These are phyloP conservation scores for Ecdyonurus torrentis DNA, from an alignment of 2,888 invertebrate genomes.

Conservation along the genomic window DNA sequence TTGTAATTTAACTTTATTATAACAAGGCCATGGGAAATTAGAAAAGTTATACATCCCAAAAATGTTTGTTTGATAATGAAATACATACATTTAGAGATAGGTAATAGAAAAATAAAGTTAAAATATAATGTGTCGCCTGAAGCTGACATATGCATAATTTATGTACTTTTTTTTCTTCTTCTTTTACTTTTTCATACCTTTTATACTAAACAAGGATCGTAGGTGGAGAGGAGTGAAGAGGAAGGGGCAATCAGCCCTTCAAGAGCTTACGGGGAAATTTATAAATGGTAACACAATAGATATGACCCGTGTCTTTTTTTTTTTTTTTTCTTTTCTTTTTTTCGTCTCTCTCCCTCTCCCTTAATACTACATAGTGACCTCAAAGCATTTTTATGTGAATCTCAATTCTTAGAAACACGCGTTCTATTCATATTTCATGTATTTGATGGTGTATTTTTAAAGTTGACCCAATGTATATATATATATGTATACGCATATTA, in stretches of 20 bases:
- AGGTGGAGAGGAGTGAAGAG: background rate
- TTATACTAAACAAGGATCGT: too few relatives aligned
- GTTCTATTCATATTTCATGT: background rate
- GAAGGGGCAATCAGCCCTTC: background rate
- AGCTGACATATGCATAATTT: background rate
- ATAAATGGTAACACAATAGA: background rate
- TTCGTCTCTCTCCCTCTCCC: background rate
- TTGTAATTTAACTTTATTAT: too few relatives aligned
- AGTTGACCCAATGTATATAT: background rate
- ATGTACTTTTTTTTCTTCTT: background rate
- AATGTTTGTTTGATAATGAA: background rate
- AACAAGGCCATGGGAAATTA: background rate
- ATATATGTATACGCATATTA: background rate
- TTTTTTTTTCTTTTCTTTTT: background rate
- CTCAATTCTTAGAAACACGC: background rate
- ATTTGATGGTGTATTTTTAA: background rate
- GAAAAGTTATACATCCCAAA: too few relatives aligned
- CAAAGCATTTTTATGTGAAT: background rate
- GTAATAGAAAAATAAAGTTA: background rate
- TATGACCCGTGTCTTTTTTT: background rate
- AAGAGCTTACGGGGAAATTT: too few relatives aligned
- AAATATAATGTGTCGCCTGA: background rate
- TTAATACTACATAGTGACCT: background rate
- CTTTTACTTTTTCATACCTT: too few relatives aligned
- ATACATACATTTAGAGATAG: too few relatives aligned